Evolutionary conservation across 2,888 invertebrate genomes (phyloP).

Genomic region (Agrilus mali): DNA sequence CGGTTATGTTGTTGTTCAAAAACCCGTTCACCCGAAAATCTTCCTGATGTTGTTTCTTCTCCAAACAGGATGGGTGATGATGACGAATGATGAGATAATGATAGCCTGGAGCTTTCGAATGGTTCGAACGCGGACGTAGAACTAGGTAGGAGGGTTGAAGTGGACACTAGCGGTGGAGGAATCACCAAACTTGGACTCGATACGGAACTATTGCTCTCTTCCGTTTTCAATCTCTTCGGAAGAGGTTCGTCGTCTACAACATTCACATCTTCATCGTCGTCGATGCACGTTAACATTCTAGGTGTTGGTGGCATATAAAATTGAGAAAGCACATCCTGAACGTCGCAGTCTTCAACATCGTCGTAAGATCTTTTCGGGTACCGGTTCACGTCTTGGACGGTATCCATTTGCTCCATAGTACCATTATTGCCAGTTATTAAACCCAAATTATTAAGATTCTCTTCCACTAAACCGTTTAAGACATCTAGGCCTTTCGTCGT

Average conservation of each 20-base stretch:
- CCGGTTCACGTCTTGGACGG: slow-evolving; percentile 11
- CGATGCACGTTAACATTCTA: slow-evolving; percentile 52
- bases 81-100: too few species aligned
- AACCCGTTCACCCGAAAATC: slow-evolving; percentile 19
- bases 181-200: too few species aligned
- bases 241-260: slow-evolving; percentile 30
- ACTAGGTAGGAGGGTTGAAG: too few species aligned
- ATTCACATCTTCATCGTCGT: slow-evolving; percentile 44
- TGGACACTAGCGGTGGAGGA: too few species aligned
- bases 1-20: slow-evolving; percentile 24
- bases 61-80: too few species aligned
- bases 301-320: slow-evolving; percentile 60
- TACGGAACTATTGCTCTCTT: slow-evolving; percentile 16
- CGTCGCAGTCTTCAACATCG: slow-evolving; percentile 52
- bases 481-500: slow-evolving; percentile 20
- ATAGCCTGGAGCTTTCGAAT: too few species aligned
- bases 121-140: too few species aligned
- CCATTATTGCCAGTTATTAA: slow-evolving; percentile 3
- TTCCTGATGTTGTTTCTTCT: slow-evolving; percentile 7
- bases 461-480: slow-evolving; percentile 22
- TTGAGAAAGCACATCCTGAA: slow-evolving; percentile 57
- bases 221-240: slow-evolving; percentile 28
- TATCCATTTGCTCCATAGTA: slow-evolving; percentile 5
- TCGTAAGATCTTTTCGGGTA: slow-evolving; percentile 37
- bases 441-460: slow-evolving; percentile 13